These are phyloP conservation scores for Sisyra terminalis DNA, from an alignment of 2,888 invertebrate species.

Conservation along the genomic window DNA sequence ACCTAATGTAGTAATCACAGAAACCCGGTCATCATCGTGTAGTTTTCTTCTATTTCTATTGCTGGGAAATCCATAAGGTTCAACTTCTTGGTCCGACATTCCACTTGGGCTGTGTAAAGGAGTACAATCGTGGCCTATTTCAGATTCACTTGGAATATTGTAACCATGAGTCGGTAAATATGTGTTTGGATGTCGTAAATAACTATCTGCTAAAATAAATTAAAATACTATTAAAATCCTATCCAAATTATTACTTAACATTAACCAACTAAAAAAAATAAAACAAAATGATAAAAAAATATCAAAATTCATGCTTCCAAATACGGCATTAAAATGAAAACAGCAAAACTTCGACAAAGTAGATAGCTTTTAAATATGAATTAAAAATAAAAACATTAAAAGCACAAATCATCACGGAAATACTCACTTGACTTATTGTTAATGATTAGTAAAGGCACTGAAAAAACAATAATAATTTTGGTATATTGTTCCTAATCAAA, in stretches of 20 bases:
- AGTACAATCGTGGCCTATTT: conserved; percentile 28
- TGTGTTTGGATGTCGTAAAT: conserved; percentile 68
- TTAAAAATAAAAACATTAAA: conserved; percentile 6
- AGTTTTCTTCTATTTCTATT: conserved; percentile 27
- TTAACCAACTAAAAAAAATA: no score
- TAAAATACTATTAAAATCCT: background rate
- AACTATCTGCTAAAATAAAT: conserved; percentile 32
- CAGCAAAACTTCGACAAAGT: no score
- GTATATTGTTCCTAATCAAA: no score
- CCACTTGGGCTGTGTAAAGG: conserved; percentile 22
- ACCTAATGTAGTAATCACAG: conserved; percentile 52
- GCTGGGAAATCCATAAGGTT: conserved; percentile 32
- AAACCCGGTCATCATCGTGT: conserved; percentile 44
- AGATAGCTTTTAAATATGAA: no score
- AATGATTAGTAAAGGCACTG: conserved; percentile 40
- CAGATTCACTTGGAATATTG: conserved; percentile 49
- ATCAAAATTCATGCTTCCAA: background rate
- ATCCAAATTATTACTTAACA: no score
- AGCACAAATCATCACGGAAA: conserved; percentile 2
- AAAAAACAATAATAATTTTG: conserved; percentile 17
- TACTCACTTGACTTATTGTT: conserved; percentile 29
- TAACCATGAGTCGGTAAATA: conserved; percentile 53
- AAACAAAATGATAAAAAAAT: no score
- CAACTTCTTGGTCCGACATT: conserved; percentile 27
- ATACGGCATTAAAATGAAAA: background rate